Evolutionary conservation across 2,797 vertebrate species (phyloP), one percentile per base, ranked within the genome.

Genomic region (Anisognathus igniventris): DNA sequence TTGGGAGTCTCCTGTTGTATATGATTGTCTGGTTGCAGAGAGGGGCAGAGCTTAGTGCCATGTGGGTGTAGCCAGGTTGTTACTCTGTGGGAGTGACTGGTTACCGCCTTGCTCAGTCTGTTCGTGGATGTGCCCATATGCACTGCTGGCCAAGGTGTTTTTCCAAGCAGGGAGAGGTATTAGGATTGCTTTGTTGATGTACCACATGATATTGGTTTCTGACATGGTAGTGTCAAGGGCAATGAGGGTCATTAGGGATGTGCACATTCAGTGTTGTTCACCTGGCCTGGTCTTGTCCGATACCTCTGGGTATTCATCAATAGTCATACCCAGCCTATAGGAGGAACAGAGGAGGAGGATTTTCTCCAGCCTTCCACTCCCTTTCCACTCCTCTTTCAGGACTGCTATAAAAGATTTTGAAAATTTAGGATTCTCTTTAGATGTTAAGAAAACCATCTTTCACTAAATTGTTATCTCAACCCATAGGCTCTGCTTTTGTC

Each of bases 91-190:
- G 23, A 57, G 8, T 37, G 7, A 7, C 39, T 45, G 72, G 37
- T n/a, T 27, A 42, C 42, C 42, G 9, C 42, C 42, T 28, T n/a
- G 19, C 54, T 30, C 0, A 0, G 3, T 30, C 28, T 22, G 24
- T 25, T 68, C 7, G 11, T 6, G 22, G 4, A 10, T 25, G 4
- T 15, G 17, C 47, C 54, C 28, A 6, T 25, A 3, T 25, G 21
- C 9, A 8, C 40, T 54, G 33, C 25, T 40, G 40, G 14, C 53
- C 25, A 47, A 54, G 30, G 30, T 18, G 33, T 6, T 68, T 30
- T 40, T 54, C 33, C 9, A 10, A 61, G 40, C 2, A 54, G 30
- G 24, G 13, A 68, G 47, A 47, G 7, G 30, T 24, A 14, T 33
- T 47, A 33, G 33, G 30, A 30, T 47, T 25, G 20, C 35, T 76